Evolutionary conservation across 1,140 invertebrate genomes (phyloP), one percentile per base, ranked within the genome.

Genomic region (Panonychus citri): DNA sequence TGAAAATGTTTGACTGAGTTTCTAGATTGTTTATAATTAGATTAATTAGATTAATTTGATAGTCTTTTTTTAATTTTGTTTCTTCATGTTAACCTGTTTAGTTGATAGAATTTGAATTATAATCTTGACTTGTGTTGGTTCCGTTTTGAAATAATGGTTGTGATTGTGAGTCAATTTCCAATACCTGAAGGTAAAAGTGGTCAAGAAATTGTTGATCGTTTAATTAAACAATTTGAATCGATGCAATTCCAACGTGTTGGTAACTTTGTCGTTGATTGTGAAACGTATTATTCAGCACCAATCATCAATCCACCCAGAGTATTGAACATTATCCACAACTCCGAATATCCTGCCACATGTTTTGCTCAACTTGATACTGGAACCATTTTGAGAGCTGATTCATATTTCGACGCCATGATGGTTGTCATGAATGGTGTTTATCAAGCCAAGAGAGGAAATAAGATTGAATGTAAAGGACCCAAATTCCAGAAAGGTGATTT

Each of bases 401-500:
- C 79, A 1, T 71, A 93, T 3, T 93, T 94, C 66, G 89, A 94
- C 68, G 68, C 89, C n/a, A 71, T 95, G 0, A 84, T 95, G 78
- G 73, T 82, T 62, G 91, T 91, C 52, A 57, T 60, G 88, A 94
- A 68, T 69, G 90, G 27, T 70, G 95, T 0, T 85, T 95, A 79
- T 74, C 82, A 63, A 90, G 93, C 70, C 77, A 90, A 90, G 70
- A 85, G 91, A 68, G 69, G 70, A 10, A 69, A 68, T 30, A 74
- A 74, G 66, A 80, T 88, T 55, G 91, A 95, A 69, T 83, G 83
- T 1, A 90, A 91, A 68, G 91, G 90, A 1, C 82, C 84, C 1
- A 74, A 86, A 51, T 95, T 87, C 70, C 85, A 93, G 69, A 76
- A 91, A 27, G 83, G 81, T 1, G 91, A 97, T 68, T 96, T 97